Percentiles rank a stretch among this genome's conserved stretches.
phyloP scores from a whole-genome alignment of 2,888 invertebrate species.

The Drosophila ochracea region DNA sequence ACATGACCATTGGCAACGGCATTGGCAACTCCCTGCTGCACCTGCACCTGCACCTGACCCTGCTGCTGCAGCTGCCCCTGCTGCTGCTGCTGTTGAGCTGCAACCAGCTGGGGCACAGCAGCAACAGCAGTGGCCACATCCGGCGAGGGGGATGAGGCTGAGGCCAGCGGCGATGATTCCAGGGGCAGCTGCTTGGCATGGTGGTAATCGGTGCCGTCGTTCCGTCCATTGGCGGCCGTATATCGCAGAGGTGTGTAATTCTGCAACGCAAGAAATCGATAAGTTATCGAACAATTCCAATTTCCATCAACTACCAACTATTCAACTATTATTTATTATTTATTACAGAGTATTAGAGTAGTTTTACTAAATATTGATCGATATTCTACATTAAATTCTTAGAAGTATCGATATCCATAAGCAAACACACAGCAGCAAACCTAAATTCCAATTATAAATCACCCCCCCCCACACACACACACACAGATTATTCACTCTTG shows the following conservation, averaged over 20 bases:
- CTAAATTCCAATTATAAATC: background rate
- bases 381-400: background rate
- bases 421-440: background rate
- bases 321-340: background rate
- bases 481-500: constrained; percentile 45
- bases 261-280: constrained; percentile 62
- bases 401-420: background rate
- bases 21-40: constrained; percentile 3
- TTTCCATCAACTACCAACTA: background rate
- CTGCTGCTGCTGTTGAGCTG: constrained; percentile 1
- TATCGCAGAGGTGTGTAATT: constrained; percentile 83
- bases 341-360: background rate
- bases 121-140: constrained; percentile 57
- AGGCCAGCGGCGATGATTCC: constrained; percentile 82
- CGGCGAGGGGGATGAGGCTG: constrained; percentile 77
- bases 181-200: constrained; percentile 82
- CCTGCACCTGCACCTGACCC: background rate
- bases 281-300: constrained; percentile 2
- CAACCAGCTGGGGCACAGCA: constrained; percentile 49
- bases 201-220: constrained; percentile 83
- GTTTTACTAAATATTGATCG: background rate
- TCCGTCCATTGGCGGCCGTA: constrained; percentile 82
- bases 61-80: background rate
- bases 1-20: constrained; percentile 83
- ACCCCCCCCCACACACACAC: background rate